phyloP scores from a whole-genome alignment of 2,113 vertebrate genomes.

The Lamprologus sp. region DNA sequence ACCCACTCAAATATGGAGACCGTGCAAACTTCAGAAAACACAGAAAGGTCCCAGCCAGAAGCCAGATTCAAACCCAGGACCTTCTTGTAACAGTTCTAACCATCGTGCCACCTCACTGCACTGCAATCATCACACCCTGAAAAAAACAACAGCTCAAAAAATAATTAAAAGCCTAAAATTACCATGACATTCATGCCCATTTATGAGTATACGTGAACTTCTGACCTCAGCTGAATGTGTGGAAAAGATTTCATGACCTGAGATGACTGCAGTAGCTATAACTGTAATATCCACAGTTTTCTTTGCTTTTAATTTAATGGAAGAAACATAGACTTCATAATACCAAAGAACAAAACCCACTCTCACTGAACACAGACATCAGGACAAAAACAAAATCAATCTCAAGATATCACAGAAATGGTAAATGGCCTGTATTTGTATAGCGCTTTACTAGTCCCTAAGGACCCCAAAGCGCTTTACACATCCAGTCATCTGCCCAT shows the following conservation, averaged over 20 bases:
- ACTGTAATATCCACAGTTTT: neutral
- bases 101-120: neutral
- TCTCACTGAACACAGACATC: neutral
- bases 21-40: neutral
- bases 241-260: neutral
- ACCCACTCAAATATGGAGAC: neutral
- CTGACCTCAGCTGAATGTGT: neutral
- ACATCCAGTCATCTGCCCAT: neutral
- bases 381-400: conserved; percentile 19
- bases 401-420: neutral
- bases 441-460: neutral
- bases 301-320: neutral
- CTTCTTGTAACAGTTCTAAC: neutral
- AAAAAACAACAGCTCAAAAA: neutral
- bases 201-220: neutral
- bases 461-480: neutral
- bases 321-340: neutral
- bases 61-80: neutral
- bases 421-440: neutral
- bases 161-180: neutral
- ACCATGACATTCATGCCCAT: neutral
- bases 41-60: neutral
- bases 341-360: neutral
- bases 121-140: neutral
- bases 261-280: neutral